Percentiles rank a stretch among this genome's conserved stretches.
phyloP scores from a whole-genome alignment of 2,888 invertebrate species.

The Drosophila paramelanica region DNA sequence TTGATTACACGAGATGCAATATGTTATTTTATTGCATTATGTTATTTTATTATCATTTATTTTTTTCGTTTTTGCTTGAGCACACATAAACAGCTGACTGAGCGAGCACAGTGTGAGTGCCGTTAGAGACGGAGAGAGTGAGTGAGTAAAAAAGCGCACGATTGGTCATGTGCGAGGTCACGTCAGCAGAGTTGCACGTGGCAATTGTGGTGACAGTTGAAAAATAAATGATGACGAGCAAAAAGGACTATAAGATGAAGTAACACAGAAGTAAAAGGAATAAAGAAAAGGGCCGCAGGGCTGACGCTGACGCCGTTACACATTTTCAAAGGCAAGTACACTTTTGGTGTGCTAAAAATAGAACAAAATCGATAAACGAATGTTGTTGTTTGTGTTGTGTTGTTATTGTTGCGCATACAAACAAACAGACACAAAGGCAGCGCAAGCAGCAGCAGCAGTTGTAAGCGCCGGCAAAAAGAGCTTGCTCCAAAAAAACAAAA shows the following conservation, averaged over 20 bases:
- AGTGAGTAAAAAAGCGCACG: slow-evolving; percentile 22
- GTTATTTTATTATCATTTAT: not conserved
- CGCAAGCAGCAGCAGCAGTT: slow-evolving; percentile 10
- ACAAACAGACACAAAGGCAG: slow-evolving; percentile 59
- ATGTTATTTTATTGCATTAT: no score
- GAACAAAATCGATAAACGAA: slow-evolving; percentile 83
- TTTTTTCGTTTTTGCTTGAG: not conserved
- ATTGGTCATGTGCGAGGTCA: slow-evolving; percentile 35
- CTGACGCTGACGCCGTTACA: slow-evolving; percentile 41
- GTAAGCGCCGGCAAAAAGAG: slow-evolving; percentile 38
- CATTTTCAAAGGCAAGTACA: slow-evolving; percentile 80
- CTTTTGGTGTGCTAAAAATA: slow-evolving; percentile 81
- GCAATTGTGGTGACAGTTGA: slow-evolving; percentile 24
- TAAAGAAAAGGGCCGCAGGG: slow-evolving; percentile 19
- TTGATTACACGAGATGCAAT: not conserved
- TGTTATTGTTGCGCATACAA: slow-evolving; percentile 45
- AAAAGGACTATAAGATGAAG: slow-evolving; percentile 4
- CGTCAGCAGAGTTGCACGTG: slow-evolving; percentile 35
- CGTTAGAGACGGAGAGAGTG: not conserved
- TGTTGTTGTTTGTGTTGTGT: slow-evolving; percentile 58
- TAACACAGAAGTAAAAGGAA: slow-evolving; percentile 2
- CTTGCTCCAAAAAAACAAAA: slow-evolving; percentile 27
- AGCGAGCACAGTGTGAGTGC: not conserved
- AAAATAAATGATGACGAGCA: slow-evolving; percentile 3
- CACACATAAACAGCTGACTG: not conserved